Evolutionary conservation across 2,113 vertebrate species (phyloP), one percentile per base, ranked within the genome.

Genomic region (Nothoprocta pentlandii): DNA sequence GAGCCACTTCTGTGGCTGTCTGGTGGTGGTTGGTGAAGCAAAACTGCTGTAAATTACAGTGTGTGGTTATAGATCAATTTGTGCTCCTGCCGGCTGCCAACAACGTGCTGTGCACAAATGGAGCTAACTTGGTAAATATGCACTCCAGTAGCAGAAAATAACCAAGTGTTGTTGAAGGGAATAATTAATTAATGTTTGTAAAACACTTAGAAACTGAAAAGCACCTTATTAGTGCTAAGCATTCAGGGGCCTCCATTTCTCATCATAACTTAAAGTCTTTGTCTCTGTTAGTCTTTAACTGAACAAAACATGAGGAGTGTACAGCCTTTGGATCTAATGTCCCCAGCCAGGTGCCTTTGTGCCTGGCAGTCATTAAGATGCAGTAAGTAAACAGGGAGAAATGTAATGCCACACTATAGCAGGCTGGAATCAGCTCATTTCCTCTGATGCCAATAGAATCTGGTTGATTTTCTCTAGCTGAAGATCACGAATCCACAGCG

Each of bases 121-220:
- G 84, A 96, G 86, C 71, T 93, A 84, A 89, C 89, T 91, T 39
- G 63, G 94, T 96, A 97, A 97, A 95, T 88, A 92, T 4, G 90
- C 88, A 78, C 84, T 90, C 92, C 42, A 22, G 70, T 82, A 87
- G 92, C 90, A 46, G 92, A 94, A 90, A 91, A 96, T 90, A 94
- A 94, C 93, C 79, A 79, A 96, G 83, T 77, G 92, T 58, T 89
- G 80, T 95, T 88, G 94, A 69, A 87, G 82, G 69, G 94, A 95
- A 96, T 97, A 95, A 96, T 97, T 95, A 96, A 95, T 94, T 88
- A 91, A 87, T 91, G 94, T 95, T 97, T 96, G 90, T 85, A 94
- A 94, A 97, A 86, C 85, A 82, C 92, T 96, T 93, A 77, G 87
- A 59, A 93, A 68, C 73, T 94, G 90, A 90, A 96, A 96, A 95